phyloP scores from a whole-genome alignment of 2,113 vertebrate species.

The Phalacrocorax aristotelis region DNA sequence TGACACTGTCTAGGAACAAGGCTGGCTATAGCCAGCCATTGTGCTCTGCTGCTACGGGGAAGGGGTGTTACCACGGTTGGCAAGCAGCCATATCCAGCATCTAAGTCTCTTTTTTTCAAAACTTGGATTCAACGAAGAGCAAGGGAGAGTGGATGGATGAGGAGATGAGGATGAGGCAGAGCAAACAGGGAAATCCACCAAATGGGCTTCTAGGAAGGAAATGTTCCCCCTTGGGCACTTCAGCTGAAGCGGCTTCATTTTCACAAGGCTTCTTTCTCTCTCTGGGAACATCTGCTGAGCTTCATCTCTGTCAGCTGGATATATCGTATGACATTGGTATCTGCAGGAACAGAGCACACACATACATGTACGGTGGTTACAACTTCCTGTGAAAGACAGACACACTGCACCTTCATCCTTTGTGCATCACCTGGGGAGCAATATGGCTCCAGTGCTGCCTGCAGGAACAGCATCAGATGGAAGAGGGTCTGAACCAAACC shows the following conservation, averaged over 20 bases:
- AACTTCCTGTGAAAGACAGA: background rate
- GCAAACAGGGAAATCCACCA: conserved; percentile 61
- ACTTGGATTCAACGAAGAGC: conserved; percentile 33
- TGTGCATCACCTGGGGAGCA: background rate
- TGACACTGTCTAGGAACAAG: conserved; percentile 22
- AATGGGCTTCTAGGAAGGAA: conserved; percentile 49
- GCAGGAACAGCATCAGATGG: background rate
- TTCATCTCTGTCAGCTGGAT: conserved; percentile 99
- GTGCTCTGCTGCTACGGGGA: conserved; percentile 36
- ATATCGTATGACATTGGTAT: conserved; percentile 97
- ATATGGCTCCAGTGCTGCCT: fast-evolving
- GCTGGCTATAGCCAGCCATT: conserved; percentile 52
- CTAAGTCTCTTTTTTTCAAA: conserved; percentile 44
- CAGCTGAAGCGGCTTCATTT: conserved; percentile 37
- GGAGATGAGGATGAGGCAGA: conserved; percentile 37
- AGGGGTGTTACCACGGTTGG: background rate
- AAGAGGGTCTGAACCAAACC: background rate
- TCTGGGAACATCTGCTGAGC: conserved; percentile 91
- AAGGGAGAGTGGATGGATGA: conserved; percentile 18
- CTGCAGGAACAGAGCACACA: conserved; percentile 75
- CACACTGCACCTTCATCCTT: background rate
- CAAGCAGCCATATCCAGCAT: conserved; percentile 25
- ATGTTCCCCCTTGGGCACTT: conserved; percentile 22
- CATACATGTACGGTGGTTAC: background rate
- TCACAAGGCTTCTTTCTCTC: conserved; percentile 91